Conservation (phyloP, 2,113 vertebrate species). For the Pithys albifrons region DNA sequence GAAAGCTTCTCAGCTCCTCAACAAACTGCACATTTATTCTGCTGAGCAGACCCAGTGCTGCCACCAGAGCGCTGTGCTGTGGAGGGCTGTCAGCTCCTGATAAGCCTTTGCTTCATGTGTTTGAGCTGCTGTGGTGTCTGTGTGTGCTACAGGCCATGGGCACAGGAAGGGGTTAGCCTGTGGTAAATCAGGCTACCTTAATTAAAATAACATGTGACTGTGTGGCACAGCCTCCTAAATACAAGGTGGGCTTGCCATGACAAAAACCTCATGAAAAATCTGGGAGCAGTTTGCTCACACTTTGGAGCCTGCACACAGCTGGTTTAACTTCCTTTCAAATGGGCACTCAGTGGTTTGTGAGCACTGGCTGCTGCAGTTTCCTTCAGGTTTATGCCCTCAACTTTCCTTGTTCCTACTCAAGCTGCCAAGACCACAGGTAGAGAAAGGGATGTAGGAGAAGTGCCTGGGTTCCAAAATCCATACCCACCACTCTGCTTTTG, state of each 20-base stretch:
- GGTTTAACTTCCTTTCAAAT: neutral
- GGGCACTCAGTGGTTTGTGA: neutral
- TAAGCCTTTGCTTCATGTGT: neutral
- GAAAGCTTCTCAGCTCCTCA: neutral
- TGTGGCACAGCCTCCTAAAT: neutral
- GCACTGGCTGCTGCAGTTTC: neutral
- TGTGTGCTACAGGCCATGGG: neutral
- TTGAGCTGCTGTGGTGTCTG: neutral
- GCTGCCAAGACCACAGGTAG: neutral
- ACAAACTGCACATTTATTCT: neutral
- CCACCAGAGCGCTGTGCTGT: neutral
- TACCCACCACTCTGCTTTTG: neutral
- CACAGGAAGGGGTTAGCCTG: neutral
- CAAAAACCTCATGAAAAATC: neutral
- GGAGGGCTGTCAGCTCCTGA: conserved; percentile 11
- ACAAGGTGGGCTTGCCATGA: neutral
- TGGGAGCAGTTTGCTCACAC: neutral
- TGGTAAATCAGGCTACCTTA: neutral
- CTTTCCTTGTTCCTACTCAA: neutral
- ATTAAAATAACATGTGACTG: neutral
- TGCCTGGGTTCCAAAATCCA: neutral
- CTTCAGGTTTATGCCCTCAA: neutral
- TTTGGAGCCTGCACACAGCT: rapidly evolving
- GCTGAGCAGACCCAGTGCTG: conserved; percentile 3
- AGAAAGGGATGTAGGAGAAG: neutral